Base-by-base conservation (phyloP, 2,888 invertebrate genomes). In the Philereme transversata region DNA sequence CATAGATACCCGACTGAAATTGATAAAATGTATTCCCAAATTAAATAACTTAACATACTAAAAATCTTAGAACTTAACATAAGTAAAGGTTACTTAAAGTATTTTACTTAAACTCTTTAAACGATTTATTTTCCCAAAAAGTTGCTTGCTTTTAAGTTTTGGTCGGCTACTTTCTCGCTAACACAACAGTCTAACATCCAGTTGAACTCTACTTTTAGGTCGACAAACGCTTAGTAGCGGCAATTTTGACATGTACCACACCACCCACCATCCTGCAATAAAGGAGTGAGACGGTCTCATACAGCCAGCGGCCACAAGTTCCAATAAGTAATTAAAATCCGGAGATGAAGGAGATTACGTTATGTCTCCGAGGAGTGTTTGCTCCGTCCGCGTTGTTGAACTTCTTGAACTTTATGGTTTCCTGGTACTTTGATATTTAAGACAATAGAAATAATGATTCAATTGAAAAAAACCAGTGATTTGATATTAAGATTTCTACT, bases 261-360 rank as follows among this genome's bases (percentile, higher is more conserved):
- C 22, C 80, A 78, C 79, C 73, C 75, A 81, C 83, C 84, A 84
- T 85, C 84, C 45, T 73, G 81, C 88, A 91, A 91, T 90, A 90
- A 87, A 85, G 77, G 83, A 77, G 75, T 68, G 83, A 87, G 87
- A 86, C 83, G 84, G 69, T 86, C 81, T 79, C 83, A 83, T 81
- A 86, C 82, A 80, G 89, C 91, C 90, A 81, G 86, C 87, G 90
- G 91, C 88, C 88, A 84, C 90, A 90, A 90, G 85, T 91, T 90
- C 92, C 91, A 86, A 91, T 89, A 90, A 90, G 91, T 90, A 90
- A 92, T 92, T 92, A 92, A 91, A 91, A 91, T 87, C 90, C 79
- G 79, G 80, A 87, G 88, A 87, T 84, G 82, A 82, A 79, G 76
- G 82, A 87, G 86, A 89, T 90, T 88, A 90, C 87, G 77, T 82